phyloP scores from a whole-genome alignment of 2,113 vertebrate species.

The Trematocara unimaculatum region DNA sequence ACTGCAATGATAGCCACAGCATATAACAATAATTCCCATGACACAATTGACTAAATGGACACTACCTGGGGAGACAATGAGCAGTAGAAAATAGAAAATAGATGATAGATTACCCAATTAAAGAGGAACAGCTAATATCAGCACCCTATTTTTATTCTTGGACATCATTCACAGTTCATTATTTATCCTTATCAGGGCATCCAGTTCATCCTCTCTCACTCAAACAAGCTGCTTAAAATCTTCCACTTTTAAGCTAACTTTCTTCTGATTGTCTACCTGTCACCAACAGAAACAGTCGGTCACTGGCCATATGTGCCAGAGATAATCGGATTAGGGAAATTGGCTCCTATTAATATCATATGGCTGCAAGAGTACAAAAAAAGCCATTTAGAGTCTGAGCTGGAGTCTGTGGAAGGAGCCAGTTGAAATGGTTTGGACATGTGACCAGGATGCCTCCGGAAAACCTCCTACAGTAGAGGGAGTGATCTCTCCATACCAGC shows the following conservation, averaged over 20 bases:
- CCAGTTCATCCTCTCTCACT: background rate
- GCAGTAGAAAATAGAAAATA: background rate
- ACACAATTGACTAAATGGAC: no score
- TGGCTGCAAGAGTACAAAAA: background rate
- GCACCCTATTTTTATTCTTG: background rate
- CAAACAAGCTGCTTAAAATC: background rate
- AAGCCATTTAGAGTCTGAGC: no score
- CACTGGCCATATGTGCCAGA: background rate
- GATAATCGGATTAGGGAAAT: background rate
- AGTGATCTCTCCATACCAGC: background rate
- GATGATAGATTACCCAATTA: background rate
- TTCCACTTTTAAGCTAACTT: background rate
- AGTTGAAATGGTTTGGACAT: background rate
- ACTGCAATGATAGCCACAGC: background rate
- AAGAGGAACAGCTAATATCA: background rate
- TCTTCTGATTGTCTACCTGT: background rate
- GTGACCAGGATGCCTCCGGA: background rate
- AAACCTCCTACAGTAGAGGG: background rate
- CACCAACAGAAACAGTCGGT: background rate
- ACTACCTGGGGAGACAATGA: accelerated
- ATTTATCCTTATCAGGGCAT: background rate
- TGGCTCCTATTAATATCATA: background rate
- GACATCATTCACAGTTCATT: background rate
- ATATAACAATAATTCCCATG: background rate
- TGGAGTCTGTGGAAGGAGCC: background rate